phyloP scores from a whole-genome alignment of 2,113 vertebrate species.

The Condylura cristata region DNA sequence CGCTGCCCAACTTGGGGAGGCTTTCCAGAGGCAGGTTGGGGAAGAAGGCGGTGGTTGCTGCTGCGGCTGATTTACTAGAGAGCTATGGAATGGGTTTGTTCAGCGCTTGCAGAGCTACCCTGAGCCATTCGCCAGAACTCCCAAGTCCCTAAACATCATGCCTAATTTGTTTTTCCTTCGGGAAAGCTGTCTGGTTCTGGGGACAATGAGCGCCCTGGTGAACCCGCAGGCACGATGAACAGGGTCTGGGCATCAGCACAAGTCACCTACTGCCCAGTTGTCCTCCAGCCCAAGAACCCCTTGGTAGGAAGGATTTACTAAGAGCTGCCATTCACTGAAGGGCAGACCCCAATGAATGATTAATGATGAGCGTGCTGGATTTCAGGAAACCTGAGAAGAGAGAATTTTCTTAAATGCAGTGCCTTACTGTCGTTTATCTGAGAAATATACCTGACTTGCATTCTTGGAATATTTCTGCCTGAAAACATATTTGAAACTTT shows the following conservation, averaged over 20 bases:
- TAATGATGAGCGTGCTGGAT: constrained; percentile 63
- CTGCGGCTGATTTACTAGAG: not conserved
- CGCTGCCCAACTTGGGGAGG: constrained; percentile 8
- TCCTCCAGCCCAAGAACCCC: not conserved
- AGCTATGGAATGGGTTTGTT: not conserved
- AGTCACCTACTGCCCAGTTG: constrained; percentile 43
- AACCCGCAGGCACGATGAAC: not conserved
- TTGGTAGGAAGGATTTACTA: constrained; percentile 61
- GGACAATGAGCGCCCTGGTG: not conserved
- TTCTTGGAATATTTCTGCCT: constrained; percentile 70
- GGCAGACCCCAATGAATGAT: constrained; percentile 73
- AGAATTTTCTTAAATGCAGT: constrained; percentile 41
- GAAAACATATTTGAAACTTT: constrained; percentile 61
- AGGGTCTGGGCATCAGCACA: not conserved
- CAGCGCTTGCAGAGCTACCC: not conserved
- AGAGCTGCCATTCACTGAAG: constrained; percentile 40
- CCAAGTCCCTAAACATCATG: not conserved
- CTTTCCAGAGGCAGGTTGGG: not conserved
- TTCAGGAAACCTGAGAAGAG: constrained; percentile 70
- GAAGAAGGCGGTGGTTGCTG: not conserved
- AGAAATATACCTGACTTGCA: constrained; percentile 72
- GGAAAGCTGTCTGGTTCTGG: not conserved
- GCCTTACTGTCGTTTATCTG: constrained; percentile 62
- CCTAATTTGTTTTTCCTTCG: not conserved
- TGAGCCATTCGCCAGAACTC: not conserved